Evolutionary conservation across 1,140 invertebrate species (phyloP), one percentile per base, ranked within the genome.

Genomic region (Drosophila albomicans): DNA sequence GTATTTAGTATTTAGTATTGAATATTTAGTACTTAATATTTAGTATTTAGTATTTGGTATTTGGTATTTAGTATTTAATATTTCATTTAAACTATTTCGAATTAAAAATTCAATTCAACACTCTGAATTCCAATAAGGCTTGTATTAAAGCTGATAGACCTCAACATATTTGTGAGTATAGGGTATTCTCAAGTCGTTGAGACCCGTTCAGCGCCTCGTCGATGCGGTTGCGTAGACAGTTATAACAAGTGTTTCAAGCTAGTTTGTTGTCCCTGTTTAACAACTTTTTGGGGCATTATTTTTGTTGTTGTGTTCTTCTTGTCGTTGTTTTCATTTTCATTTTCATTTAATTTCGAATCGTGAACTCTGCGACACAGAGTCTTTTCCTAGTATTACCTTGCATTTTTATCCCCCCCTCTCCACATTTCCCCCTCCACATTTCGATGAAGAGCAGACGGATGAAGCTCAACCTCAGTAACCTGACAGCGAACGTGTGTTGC

Each of bases 401-500:
- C 38, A 32, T 25, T 25, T 25, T 20, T 3, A 20, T 3, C 20
- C 3, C 3, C 11, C 7, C 11, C 7, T n/a, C 38, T 41, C 11
- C 5, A 35, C 35, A 3, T 3, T n/a, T n/a, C 11, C 10, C 41
- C n/a, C 41, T 13, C 41, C 11, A 43, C 41, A 5, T 10, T 41
- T 41, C 7, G 38, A n/a, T 41, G 38, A 25, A 25, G 41, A 43
- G 41, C n/a, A 5, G 11, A 11, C n/a, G n/a, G 51, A 25, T 25
- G 20, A 25, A 32, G 28, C 16, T 25, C 4, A 20, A 13, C 56
- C 15, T 35, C 32, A 64, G 51, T 7, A 32, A 6, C 30, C 38
- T 72, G 73, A 67, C 68, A 65, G 51, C 20, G 35, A 80, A 80
- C 78, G 78, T 81, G 66, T 72, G 66, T 48, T 65, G 5, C 64